Evolutionary conservation across 64 coral and sea anemone genomes (phyloP), one percentile per base, ranked within the genome.

Genomic region (Dendrophyllia cribrosa): DNA sequence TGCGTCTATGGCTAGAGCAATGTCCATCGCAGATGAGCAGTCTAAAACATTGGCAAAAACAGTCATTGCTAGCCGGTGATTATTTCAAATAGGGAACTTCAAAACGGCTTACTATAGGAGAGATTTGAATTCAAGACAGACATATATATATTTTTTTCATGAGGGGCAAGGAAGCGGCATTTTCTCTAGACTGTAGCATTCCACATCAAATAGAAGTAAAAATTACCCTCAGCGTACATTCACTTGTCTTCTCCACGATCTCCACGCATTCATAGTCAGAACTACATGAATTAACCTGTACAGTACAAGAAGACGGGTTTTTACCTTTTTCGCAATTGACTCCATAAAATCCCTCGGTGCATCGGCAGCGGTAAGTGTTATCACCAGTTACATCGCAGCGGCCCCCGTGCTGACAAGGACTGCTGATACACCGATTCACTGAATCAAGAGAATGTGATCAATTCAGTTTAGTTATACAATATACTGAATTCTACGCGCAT

Each of bases 1-100:
- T 24, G 80, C 60, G 9, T 84, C 80, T 43, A 84, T 65, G 10
- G 63, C 80, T 13, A 84, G 43, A 4, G 61, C 80, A 67, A 84
- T 67, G 45, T 84, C 80, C 19, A 84, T 3, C 3, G 80, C 61
- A 5, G 7, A 5, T 49, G 44, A 49, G 12, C 80, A 84, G 12
- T 84, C 80, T 84, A 44, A 84, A 84, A 82, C 7, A 15, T 8
- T 10, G 10, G 5, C 14, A 22, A 47, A 10, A 14, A 45, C 2
- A 82, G 3, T 43, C 15, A 13, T 9, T 56, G 53, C 53, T 7
- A 9, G 3, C 3, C 7, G 7, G 7, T 9, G 53, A 56, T 56
- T 56, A 56, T 56, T 9, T 56, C 3, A 12, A 34, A 34, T 6
- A 56, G 5, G 53, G 53, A 6, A 56, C 53, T 34, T 34, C 34